Evolutionary conservation across 2,888 invertebrate genomes (phyloP).

Genomic region (Eubasilissa splendida): DNA sequence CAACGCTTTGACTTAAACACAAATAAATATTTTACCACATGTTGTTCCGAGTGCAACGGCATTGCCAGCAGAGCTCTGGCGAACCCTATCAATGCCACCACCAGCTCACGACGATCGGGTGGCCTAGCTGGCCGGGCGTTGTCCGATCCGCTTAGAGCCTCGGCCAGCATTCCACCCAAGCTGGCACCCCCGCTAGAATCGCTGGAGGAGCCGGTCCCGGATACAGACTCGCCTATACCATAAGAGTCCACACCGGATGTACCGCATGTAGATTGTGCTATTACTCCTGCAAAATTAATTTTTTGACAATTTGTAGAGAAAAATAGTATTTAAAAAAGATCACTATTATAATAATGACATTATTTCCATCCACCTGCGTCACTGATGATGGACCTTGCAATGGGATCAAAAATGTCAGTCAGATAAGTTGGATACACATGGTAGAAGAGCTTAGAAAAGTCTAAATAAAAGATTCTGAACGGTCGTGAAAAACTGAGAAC

Average conservation of each 20-base stretch:
- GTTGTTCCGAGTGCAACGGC: slow-evolving; percentile 63
- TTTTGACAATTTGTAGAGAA: neutral
- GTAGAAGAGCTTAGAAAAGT: no score
- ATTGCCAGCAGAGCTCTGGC: slow-evolving; percentile 74
- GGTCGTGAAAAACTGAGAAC: no score
- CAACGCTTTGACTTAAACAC: neutral
- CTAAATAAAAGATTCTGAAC: no score
- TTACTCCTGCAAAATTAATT: slow-evolving; percentile 63
- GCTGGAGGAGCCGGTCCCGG: slow-evolving; percentile 63
- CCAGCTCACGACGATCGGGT: slow-evolving; percentile 81
- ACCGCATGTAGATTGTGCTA: slow-evolving; percentile 72
- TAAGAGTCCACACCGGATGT: slow-evolving; percentile 69
- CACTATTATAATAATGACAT: no score
- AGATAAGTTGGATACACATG: no score
- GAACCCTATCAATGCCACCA: slow-evolving; percentile 81
- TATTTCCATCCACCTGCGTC: no score
- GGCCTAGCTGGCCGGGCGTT: slow-evolving; percentile 75
- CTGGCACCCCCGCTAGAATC: slow-evolving; percentile 70
- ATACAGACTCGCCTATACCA: slow-evolving; percentile 70
- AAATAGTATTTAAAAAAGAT: no score
- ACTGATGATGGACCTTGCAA: no score
- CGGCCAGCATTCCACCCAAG: slow-evolving; percentile 85
- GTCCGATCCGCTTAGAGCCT: slow-evolving; percentile 75
- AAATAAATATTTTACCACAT: slow-evolving; percentile 14
- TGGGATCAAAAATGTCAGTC: no score